Percentiles rank a stretch among this genome's conserved stretches.
Conservation (phyloP, 23 tunicate genomes). For the Halocynthia aurantium region DNA sequence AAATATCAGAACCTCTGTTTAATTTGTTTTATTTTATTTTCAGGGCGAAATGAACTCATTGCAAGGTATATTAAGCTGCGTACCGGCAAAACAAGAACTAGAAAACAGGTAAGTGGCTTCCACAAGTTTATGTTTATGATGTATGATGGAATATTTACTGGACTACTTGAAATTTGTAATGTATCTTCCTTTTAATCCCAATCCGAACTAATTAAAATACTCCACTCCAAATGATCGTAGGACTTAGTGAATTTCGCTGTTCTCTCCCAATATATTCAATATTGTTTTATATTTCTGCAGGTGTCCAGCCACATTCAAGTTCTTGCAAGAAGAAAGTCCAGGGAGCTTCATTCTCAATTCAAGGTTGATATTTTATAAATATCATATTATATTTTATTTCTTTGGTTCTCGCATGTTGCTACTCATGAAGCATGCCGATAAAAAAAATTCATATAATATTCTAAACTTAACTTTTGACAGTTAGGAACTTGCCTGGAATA, state of each 20-base stretch:
- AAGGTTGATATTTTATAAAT: constrained; percentile 31
- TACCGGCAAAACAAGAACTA: constrained; percentile 95
- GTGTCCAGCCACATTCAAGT: constrained; percentile 99
- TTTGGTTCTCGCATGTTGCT: too few relatives aligned
- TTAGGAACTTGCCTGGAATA: too few relatives aligned
- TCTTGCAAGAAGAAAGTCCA: constrained; percentile 78
- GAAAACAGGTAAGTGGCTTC: constrained; percentile 76
- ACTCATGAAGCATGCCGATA: too few relatives aligned
- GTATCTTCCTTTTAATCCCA: background rate
- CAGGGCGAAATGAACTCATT: constrained; percentile 98
- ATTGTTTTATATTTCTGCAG: constrained; percentile 12
- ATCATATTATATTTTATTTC: too few relatives aligned
- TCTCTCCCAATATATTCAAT: background rate
- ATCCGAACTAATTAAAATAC: background rate
- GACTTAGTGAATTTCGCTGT: background rate
- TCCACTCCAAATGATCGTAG: too few relatives aligned
- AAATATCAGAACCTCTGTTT: too few relatives aligned
- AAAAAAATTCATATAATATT: too few relatives aligned
- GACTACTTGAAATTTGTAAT: background rate
- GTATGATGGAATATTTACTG: background rate
- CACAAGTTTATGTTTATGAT: background rate
- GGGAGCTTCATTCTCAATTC: constrained; percentile 97
- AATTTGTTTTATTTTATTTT: constrained; percentile 3
- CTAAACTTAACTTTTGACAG: too few relatives aligned
- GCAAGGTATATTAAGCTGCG: constrained; percentile 95